Evolutionary conservation across 1,140 invertebrate species (phyloP).

Genomic region (Adoxophyes honmai): DNA sequence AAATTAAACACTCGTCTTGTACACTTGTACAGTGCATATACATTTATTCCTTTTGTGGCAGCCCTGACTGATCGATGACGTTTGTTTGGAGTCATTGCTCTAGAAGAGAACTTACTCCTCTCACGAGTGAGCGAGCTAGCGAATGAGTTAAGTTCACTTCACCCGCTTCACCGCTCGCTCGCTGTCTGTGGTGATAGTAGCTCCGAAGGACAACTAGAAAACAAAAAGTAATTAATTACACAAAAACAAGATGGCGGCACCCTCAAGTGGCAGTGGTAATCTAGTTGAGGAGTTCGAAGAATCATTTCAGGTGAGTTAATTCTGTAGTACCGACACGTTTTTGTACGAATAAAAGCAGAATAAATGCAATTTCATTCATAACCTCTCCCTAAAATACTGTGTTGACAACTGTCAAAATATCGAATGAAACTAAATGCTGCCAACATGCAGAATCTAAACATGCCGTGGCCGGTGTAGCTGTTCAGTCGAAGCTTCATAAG

Average conservation of each 20-base stretch:
- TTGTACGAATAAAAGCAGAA: background rate
- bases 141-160: background rate
- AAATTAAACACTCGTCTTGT: too few species aligned
- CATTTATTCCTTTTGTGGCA: background rate
- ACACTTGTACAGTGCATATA: too few species aligned
- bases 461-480: slow-evolving; percentile 48
- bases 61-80: slow-evolving; percentile 15
- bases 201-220: background rate
- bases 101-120: background rate
- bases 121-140: background rate
- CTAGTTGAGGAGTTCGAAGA: slow-evolving; percentile 91
- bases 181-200: slow-evolving; percentile 1
- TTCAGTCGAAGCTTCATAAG: slow-evolving; percentile 62
- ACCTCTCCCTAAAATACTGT: slow-evolving; percentile 37
- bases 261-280: slow-evolving; percentile 88
- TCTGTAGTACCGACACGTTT: background rate
- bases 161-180: background rate
- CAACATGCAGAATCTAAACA: slow-evolving; percentile 52
- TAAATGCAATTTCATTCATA: slow-evolving; percentile 33
- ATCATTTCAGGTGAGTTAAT: slow-evolving; percentile 82
- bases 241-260: slow-evolving; percentile 81
- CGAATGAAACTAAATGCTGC: slow-evolving; percentile 35
- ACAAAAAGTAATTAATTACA: slow-evolving; percentile 6
- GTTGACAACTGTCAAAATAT: slow-evolving; percentile 51
- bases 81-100: background rate